These are phyloP conservation scores for Oreortyx pictus DNA, from an alignment of 2,797 vertebrate species.

Conservation along the genomic window DNA sequence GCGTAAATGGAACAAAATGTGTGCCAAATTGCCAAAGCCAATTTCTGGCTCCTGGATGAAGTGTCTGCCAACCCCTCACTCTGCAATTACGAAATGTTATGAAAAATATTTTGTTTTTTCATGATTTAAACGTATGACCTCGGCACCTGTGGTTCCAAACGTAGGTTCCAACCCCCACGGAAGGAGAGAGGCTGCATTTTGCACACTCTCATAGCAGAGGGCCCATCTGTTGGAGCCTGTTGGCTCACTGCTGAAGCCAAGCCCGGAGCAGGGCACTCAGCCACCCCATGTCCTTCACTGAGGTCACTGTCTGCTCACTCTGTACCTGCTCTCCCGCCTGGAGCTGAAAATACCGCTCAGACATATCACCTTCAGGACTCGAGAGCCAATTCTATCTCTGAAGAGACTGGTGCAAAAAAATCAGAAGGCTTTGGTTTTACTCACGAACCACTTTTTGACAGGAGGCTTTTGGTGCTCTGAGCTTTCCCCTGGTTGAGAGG, in stretches of 20 bases:
- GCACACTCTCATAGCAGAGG: too few relatives aligned
- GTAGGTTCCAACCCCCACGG: not conserved
- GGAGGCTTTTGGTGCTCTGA: not conserved
- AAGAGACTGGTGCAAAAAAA: not conserved
- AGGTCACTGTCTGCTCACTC: rapidly evolving
- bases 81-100: not conserved
- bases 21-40: not conserved
- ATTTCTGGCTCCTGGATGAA: not conserved
- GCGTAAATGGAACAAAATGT: not conserved
- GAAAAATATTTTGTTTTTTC: not conserved
- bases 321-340: rapidly evolving
- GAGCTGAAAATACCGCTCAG: not conserved
- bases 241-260: rapidly evolving
- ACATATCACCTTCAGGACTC: not conserved
- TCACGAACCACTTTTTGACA: not conserved
- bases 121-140: not conserved
- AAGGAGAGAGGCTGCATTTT: not conserved
- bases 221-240: rapidly evolving
- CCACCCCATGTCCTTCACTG: rapidly evolving
- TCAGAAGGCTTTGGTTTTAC: rapidly evolving
- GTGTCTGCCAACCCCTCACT: not conserved
- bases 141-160: not conserved
- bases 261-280: not conserved
- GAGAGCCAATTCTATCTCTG: rapidly evolving
- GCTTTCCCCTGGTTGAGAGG: rapidly evolving